Conservation (phyloP, 2,797 vertebrate genomes). For the Liasis olivaceus region DNA sequence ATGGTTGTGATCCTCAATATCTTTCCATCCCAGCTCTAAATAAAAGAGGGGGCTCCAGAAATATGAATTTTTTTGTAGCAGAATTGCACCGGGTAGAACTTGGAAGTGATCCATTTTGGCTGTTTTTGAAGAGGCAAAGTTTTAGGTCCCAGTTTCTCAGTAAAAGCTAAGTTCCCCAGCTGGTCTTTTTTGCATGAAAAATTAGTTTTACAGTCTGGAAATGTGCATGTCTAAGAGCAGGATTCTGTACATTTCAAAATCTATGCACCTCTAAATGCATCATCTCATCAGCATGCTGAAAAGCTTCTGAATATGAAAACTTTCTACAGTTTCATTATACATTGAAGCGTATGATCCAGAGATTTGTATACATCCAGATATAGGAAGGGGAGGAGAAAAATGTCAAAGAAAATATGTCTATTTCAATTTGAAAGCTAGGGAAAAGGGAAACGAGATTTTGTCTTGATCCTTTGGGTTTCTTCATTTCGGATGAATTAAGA, state of each 20-base stretch:
- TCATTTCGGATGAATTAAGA: slow-evolving; percentile 1
- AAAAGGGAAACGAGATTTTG: background rate
- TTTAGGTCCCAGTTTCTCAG: background rate
- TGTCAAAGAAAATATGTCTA: background rate
- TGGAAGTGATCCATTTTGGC: no score
- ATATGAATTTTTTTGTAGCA: background rate
- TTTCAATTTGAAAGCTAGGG: background rate
- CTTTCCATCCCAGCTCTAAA: background rate
- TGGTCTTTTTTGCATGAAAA: background rate
- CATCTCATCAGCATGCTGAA: background rate
- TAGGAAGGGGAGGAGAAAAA: background rate
- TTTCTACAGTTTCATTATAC: background rate
- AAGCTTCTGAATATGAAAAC: background rate
- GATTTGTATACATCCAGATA: background rate
- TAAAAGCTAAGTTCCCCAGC: background rate
- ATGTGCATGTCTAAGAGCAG: background rate
- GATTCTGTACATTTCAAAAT: background rate
- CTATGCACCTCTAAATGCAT: background rate
- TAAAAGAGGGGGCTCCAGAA: background rate
- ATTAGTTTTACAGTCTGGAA: background rate
- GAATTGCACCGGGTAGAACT: background rate
- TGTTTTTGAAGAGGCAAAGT: background rate
- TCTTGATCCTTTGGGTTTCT: background rate
- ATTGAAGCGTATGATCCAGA: background rate
- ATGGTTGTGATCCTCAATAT: background rate